Evolutionary conservation across 2,888 invertebrate genomes (phyloP).

Genomic region (Altica lythri): DNA sequence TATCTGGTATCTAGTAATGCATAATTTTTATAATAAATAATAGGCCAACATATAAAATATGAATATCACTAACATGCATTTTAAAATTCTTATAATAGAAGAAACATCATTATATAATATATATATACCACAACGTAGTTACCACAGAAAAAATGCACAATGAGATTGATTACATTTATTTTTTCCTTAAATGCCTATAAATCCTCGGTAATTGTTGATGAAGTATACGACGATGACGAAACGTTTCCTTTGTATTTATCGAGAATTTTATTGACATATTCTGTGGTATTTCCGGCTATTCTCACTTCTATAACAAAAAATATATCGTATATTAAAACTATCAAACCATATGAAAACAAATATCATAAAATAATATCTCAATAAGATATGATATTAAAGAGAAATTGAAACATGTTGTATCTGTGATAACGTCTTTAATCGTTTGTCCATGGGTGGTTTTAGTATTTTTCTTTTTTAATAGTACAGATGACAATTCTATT

Average conservation of each 20-base stretch:
- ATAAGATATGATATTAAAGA: no score
- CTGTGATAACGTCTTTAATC: no score
- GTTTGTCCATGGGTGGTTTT: no score
- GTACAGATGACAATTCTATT: no score
- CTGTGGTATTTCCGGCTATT: conserved; percentile 90
- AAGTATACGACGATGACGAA: no score
- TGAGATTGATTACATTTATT: conserved; percentile 25
- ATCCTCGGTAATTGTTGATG: conserved; percentile 61
- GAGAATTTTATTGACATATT: conserved; percentile 90
- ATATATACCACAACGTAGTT: conserved; percentile 23
- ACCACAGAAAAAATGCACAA: conserved; percentile 30
- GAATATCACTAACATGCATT: conserved; percentile 15
- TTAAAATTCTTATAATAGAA: conserved; percentile 5
- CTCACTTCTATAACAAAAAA: conserved; percentile 79
- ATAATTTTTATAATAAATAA: no score
- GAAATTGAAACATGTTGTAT: no score
- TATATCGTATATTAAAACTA: no score
- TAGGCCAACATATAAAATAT: conserved; percentile 10
- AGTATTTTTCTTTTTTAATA: no score
- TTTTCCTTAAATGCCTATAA: conserved; percentile 28
- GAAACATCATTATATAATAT: conserved; percentile 10
- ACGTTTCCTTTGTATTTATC: conserved; percentile 80
- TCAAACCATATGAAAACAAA: no score
- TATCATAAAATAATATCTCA: no score
- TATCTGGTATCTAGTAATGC: no score